Base-by-base conservation (phyloP, 2,797 vertebrate genomes). In the Vireo griseus region DNA sequence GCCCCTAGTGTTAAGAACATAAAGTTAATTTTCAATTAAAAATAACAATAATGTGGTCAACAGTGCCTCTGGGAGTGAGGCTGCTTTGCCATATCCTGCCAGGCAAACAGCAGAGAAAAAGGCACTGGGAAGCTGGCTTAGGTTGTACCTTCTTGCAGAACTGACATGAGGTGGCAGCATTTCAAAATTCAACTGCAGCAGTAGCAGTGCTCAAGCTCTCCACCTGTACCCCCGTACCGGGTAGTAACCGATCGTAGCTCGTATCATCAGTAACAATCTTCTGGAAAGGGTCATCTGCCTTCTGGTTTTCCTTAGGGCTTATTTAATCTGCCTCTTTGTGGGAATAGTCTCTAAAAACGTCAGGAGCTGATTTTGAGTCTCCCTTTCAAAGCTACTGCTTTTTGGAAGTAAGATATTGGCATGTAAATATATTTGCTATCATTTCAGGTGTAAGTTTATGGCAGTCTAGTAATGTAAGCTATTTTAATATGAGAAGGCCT, bases 81-180 rank as follows among this genome's bases (percentile, higher is more conserved):
- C 28, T 74, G 68, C 57, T 7, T 2, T 83, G 74, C 61, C 62
- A 20, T 35, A 4, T 52, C 39, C 45, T 88, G 47, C 40, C 52
- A 37, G 66, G 54, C 20, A 78, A 75, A 75, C 24, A 63, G 16
- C 13, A 33, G 81, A 68, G 48, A 39, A 67, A 86, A 55, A 51
- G 24, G n/a, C 25, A 0, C 37, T 47, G 45, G 20, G 33, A 63
- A 21, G 12, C 33, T 51, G 44, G 12, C 39, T 28, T 20, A 26
- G 37, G 17, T 4, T 33, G 40, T 82, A 40, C 16, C 35, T 74
- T 52, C 29, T 55, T 54, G 67, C 55, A 74, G 31, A 79, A 3
- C 78, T 50, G 74, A 81, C 87, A 0, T 57, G 58, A 92, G 91
- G 65, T 95, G 94, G 95, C 86, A 86, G 62, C 74, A 48, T 94